Percentiles rank a stretch among this genome's conserved stretches.
Conservation (phyloP, 2,888 invertebrate genomes). For the Euclidia mi region DNA sequence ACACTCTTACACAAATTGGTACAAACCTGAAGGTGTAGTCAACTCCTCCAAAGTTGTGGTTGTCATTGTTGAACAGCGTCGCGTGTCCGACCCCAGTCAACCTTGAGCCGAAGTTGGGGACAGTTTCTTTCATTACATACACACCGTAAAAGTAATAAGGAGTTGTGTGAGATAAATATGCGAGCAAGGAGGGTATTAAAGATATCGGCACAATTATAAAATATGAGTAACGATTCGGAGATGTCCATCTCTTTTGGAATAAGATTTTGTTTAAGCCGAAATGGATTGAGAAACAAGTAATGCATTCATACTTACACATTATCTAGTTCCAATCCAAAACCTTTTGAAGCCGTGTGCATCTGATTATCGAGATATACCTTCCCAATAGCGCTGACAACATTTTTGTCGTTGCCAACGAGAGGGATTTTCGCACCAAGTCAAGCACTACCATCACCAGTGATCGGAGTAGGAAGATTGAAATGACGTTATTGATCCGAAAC, state of each 20-base stretch:
- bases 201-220: too few relatives aligned
- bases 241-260: too few relatives aligned
- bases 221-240: too few relatives aligned
- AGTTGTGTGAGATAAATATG: too few relatives aligned
- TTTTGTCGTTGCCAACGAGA: constrained; percentile 19
- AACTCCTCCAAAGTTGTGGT: constrained; percentile 33
- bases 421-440: constrained; percentile 24
- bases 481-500: too few relatives aligned
- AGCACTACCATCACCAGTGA: constrained; percentile 31
- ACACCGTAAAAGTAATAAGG: constrained; percentile 32
- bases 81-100: constrained; percentile 63
- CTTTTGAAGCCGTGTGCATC: constrained; percentile 15
- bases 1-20: background rate
- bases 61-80: constrained; percentile 59
- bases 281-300: too few relatives aligned
- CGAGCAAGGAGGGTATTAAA: too few relatives aligned
- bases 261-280: too few relatives aligned
- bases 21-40: constrained; percentile 27
- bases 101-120: constrained; percentile 62
- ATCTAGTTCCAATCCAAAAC: constrained; percentile 29
- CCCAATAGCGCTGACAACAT: constrained; percentile 30
- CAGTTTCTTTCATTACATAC: constrained; percentile 53
- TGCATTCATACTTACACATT: constrained; percentile 25
- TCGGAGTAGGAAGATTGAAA: too few relatives aligned
- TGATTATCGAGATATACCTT: constrained; percentile 15